These are phyloP conservation scores for Tinamus major DNA, from an alignment of 2,797 vertebrate species.

Conservation along the genomic window DNA sequence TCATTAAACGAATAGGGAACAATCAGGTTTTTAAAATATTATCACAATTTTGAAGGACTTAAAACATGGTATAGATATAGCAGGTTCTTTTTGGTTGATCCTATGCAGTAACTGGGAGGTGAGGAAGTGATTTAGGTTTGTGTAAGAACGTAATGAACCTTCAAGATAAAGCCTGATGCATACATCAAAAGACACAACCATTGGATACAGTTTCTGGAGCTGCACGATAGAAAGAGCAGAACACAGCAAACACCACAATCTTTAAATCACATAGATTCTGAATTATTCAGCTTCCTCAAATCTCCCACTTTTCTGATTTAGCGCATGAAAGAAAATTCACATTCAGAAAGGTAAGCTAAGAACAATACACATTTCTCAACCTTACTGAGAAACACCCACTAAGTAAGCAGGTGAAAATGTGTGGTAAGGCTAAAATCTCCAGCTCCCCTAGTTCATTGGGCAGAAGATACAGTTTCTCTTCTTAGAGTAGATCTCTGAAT, in stretches of 20 bases:
- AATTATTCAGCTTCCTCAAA: neutral
- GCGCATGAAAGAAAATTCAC: neutral
- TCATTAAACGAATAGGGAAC: neutral
- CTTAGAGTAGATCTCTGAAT: neutral
- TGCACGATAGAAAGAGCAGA: neutral
- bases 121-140: neutral
- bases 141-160: neutral
- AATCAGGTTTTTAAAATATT: conserved; percentile 12
- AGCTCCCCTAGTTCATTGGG: neutral
- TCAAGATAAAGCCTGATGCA: neutral
- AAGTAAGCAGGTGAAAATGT: neutral
- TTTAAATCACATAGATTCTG: neutral
- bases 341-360: neutral
- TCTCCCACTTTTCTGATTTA: neutral
- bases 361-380: neutral
- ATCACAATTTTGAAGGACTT: neutral
- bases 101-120: neutral
- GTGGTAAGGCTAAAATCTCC: neutral
- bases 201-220: neutral
- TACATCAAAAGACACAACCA: neutral
- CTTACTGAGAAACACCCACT: neutral
- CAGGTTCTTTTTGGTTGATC: neutral
- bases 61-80: neutral
- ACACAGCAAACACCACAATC: neutral
- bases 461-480: conserved; percentile 17